These are phyloP conservation scores for Sturnira hondurensis DNA, from an alignment of 2,113 vertebrate genomes.

Conservation along the genomic window DNA sequence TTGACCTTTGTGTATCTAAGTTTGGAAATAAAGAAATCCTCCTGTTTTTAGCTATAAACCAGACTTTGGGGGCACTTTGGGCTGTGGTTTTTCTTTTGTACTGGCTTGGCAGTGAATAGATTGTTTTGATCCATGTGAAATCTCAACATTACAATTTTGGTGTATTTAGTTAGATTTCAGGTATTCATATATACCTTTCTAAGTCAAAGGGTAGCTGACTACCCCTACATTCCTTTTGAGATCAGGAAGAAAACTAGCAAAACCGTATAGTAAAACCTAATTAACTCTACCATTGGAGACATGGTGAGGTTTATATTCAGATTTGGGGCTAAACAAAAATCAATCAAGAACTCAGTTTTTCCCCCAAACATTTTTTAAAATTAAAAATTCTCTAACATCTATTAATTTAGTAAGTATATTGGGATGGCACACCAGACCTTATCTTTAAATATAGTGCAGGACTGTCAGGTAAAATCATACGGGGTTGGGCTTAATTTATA, in stretches of 20 bases:
- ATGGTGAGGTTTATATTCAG: background rate
- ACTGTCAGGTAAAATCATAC: background rate
- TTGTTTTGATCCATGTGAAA: background rate
- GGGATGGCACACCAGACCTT: background rate
- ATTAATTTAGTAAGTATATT: background rate
- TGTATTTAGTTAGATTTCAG: slow-evolving; percentile 7
- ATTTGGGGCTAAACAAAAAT: background rate
- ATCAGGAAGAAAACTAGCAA: background rate
- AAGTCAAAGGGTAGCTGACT: background rate
- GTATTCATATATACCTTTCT: background rate
- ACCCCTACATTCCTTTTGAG: background rate
- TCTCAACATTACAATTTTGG: background rate
- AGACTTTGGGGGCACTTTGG: background rate
- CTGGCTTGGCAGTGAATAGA: background rate
- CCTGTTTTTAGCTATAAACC: background rate
- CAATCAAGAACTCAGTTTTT: background rate
- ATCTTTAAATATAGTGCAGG: background rate
- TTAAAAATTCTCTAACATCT: background rate
- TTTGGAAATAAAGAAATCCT: background rate
- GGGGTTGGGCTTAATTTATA: background rate
- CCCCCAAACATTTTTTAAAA: background rate
- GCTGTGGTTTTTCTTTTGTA: background rate
- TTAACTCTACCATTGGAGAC: background rate
- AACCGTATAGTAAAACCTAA: background rate
- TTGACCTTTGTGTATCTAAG: slow-evolving; percentile 41